Base-by-base conservation (phyloP, 2,113 vertebrate species). In the Planiliza haematocheilus region DNA sequence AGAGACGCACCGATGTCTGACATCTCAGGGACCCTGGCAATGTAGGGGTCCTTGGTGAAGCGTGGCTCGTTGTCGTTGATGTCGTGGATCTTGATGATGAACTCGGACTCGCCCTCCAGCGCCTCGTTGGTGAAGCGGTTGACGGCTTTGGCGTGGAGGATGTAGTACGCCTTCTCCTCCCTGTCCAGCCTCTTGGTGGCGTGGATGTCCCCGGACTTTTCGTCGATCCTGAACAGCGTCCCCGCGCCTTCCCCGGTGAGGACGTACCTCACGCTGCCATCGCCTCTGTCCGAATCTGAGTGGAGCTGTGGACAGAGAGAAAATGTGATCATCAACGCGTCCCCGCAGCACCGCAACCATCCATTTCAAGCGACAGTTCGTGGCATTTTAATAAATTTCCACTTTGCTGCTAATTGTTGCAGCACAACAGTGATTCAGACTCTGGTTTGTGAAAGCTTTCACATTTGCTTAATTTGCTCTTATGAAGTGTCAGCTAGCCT, bases 41-140 rank as follows among this genome's bases (percentile, higher is more conserved):
- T 89, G 88, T 98, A 99, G 34, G 93, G 77, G 0, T 97, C 95
- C 90, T 94, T 94, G 82, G 96, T 96, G 92, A 99, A 99, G 66
- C 95, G 95, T 8, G 97, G 97, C 69, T 97, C 97, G 36, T 99
- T 99, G 92, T 99, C 97, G 20, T 98, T 98, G 91, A 98, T 98
- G 91, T 99, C 97, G 59, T 99, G 97, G 90, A 99, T 98, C 91
- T 99, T 99, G 91, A 99, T 97, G 92, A 97, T 93, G 93, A 99
- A 99, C 76, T 98, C 96, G 0, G 97, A 97, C 78, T 96, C 94
- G 4, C 96, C 97, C 90, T 99, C 97, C 74, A 99, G 95, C 0
- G 96, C 95, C 85, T 89, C 94, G 77, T 95, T 95, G 79, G 97
- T 97, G 79, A 85, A 91, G 82, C 95, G 95, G 89, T 97, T 96